phyloP scores from a whole-genome alignment of 1,140 invertebrate species.

The Gonioctena quinquepunctata region DNA sequence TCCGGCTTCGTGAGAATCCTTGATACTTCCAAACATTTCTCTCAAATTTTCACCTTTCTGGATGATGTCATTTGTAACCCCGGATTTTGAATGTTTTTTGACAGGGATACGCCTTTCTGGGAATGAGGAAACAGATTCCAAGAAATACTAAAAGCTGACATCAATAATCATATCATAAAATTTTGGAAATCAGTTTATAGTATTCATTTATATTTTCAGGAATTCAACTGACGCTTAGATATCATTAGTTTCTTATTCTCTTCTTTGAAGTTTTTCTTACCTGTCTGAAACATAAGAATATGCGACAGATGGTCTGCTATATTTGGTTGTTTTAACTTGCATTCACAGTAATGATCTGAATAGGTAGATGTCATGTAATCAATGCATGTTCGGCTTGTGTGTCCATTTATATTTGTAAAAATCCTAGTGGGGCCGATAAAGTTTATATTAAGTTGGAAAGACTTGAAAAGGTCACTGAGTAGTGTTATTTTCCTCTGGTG shows the following conservation, averaged over 20 bases:
- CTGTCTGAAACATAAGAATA: not conserved
- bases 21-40: conserved; percentile 3
- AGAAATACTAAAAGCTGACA: not conserved
- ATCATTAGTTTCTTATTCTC: not conserved
- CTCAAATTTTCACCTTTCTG: conserved; percentile 1
- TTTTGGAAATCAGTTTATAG: not conserved
- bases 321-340: conserved; percentile 6
- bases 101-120: not conserved
- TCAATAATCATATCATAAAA: not conserved
- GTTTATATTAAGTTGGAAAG: conserved; percentile 3
- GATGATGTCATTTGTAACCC: not conserved
- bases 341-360: conserved; percentile 4
- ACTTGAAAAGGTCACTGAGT: not conserved
- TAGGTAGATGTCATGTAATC: conserved; percentile 2
- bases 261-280: not conserved
- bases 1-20: not conserved
- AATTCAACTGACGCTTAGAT: not conserved
- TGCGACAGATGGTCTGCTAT: conserved; percentile 5
- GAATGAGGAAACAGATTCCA: not conserved
- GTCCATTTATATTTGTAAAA: conserved; percentile 6
- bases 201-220: conserved; percentile 6
- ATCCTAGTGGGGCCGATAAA: conserved; percentile 5
- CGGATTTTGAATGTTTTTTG: not conserved
- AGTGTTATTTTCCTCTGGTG: not conserved
- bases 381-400: conserved; percentile 6